Conservation (phyloP, 2,797 vertebrate genomes). For the Catharus ustulatus region DNA sequence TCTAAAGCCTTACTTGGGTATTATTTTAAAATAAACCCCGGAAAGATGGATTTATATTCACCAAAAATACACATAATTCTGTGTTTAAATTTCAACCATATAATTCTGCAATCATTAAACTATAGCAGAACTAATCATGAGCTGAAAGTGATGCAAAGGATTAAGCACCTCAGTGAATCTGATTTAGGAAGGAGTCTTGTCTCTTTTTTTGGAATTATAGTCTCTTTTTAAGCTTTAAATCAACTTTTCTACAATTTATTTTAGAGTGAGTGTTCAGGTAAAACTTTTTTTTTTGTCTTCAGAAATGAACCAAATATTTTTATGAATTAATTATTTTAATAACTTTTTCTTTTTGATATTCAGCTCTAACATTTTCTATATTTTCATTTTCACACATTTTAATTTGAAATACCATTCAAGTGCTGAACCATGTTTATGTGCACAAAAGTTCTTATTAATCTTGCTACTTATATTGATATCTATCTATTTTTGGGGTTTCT, state of each 20-base stretch:
- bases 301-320: neutral
- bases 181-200: neutral
- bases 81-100: neutral
- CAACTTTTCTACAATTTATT: neutral
- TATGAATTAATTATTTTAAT: neutral
- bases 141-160: neutral
- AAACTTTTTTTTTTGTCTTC: neutral
- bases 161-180: neutral
- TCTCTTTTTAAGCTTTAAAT: neutral
- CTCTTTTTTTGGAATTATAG: neutral
- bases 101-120: neutral
- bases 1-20: neutral
- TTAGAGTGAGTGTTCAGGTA: neutral
- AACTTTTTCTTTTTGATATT: neutral
- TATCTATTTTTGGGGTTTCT: fast-evolving
- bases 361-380: neutral
- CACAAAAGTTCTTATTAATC: neutral
- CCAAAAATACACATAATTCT: neutral
- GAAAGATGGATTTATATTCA: neutral
- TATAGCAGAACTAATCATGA: neutral
- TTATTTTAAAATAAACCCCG: neutral
- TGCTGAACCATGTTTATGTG: neutral
- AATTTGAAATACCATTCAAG: neutral
- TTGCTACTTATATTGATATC: neutral
- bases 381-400: neutral